Evolutionary conservation across 2,113 vertebrate genomes (phyloP).

Genomic region (Nesogale talazaci): DNA sequence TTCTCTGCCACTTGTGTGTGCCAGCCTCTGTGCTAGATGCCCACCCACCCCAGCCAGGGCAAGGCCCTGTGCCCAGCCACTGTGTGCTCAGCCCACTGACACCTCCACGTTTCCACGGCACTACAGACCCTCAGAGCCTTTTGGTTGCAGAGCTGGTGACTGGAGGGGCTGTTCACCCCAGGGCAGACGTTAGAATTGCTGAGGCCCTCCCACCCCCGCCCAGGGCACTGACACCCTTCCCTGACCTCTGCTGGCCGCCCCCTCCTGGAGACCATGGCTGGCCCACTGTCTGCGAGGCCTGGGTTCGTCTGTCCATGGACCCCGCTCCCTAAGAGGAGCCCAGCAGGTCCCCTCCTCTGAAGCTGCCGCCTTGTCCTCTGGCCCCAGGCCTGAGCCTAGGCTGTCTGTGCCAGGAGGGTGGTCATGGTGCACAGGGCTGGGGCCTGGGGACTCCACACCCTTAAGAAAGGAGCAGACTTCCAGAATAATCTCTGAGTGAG

Average conservation of each 20-base stretch:
- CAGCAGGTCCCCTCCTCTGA: not conserved
- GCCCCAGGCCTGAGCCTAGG: too few relatives aligned
- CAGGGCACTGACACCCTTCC: too few relatives aligned
- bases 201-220: not conserved
- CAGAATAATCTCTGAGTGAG: not conserved
- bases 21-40: too few relatives aligned
- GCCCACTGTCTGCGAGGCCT: not conserved
- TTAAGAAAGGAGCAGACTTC: not conserved
- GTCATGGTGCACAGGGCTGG: not conserved
- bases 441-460: not conserved
- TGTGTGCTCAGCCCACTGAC: fast-evolving
- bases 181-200: not conserved
- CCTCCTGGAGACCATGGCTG: fast-evolving
- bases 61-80: fast-evolving
- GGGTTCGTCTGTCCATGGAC: not conserved
- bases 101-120: too few relatives aligned
- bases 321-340: not conserved
- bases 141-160: not conserved
- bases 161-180: not conserved
- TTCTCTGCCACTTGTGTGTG: too few relatives aligned
- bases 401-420: too few relatives aligned
- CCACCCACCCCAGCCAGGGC: fast-evolving
- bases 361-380: too few relatives aligned
- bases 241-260: not conserved
- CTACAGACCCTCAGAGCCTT: not conserved